These are phyloP conservation scores for Isaurus tuberculatus DNA, from an alignment of 92 coral and sea anemone genomes.

Conservation along the genomic window DNA sequence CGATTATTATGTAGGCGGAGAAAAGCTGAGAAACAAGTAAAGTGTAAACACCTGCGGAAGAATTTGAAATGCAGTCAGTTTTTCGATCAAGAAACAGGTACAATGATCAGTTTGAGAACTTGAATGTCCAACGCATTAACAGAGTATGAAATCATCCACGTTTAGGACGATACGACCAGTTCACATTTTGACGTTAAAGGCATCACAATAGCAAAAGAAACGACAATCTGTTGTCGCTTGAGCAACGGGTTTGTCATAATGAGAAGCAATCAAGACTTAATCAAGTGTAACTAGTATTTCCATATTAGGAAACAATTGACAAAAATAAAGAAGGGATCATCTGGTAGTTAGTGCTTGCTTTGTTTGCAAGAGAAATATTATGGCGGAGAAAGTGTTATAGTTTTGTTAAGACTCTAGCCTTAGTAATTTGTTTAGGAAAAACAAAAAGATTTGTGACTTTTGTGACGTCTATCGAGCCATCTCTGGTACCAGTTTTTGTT, in stretches of 20 bases:
- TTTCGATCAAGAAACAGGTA: not conserved
- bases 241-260: constrained; percentile 21
- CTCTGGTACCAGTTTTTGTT: constrained; percentile 37
- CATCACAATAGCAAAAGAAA: not conserved
- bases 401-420: not conserved
- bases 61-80: too few species aligned
- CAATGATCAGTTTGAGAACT: not conserved
- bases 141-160: not conserved
- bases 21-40: too few species aligned
- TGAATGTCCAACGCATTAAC: not conserved
- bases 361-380: constrained; percentile 31
- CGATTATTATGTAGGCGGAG: too few species aligned
- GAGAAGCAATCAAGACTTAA: constrained; percentile 18
- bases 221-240: not conserved
- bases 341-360: constrained; percentile 35
- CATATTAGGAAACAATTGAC: constrained; percentile 35
- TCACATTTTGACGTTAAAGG: not conserved
- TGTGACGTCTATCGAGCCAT: not conserved
- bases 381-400: constrained; percentile 8
- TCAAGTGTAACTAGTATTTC: constrained; percentile 2
- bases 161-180: not conserved
- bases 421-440: not conserved
- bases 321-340: constrained; percentile 14
- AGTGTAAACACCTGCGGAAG: too few species aligned
- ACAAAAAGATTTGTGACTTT: not conserved